Evolutionary conservation across 2,113 vertebrate species (phyloP).

Genomic region (Alethe diademata): DNA sequence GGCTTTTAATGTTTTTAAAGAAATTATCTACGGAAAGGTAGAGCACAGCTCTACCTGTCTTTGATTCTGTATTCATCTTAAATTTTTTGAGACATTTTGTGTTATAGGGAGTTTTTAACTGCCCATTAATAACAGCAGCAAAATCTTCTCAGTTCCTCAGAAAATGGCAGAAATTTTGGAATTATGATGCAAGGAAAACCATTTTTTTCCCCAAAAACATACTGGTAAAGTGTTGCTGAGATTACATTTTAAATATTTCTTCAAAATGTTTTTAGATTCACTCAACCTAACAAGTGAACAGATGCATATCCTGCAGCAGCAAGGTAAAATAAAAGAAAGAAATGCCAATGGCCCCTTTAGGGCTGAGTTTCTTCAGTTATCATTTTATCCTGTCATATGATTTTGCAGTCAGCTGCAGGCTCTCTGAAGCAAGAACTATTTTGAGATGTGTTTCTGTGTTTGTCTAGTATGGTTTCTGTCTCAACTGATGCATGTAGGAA

Average conservation of each 20-base stretch:
- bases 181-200: background rate
- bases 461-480: background rate
- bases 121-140: background rate
- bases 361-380: background rate
- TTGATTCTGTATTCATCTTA: background rate
- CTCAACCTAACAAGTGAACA: background rate
- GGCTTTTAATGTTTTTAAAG: background rate
- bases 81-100: background rate
- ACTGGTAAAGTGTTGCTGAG: background rate
- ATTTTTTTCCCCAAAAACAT: background rate
- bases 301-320: background rate
- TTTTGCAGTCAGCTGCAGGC: background rate
- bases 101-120: background rate
- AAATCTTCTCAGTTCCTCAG: background rate
- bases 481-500: background rate
- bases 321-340: background rate
- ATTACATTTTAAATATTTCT: background rate
- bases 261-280: background rate
- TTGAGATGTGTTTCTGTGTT: background rate
- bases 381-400: background rate
- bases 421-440: background rate
- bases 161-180: background rate
- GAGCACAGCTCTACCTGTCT: background rate
- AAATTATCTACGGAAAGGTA: background rate
- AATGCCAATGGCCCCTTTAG: background rate